Evolutionary conservation across 2,113 vertebrate species (phyloP).

Genomic region (rat (Rattus norvegicus)): DNA sequence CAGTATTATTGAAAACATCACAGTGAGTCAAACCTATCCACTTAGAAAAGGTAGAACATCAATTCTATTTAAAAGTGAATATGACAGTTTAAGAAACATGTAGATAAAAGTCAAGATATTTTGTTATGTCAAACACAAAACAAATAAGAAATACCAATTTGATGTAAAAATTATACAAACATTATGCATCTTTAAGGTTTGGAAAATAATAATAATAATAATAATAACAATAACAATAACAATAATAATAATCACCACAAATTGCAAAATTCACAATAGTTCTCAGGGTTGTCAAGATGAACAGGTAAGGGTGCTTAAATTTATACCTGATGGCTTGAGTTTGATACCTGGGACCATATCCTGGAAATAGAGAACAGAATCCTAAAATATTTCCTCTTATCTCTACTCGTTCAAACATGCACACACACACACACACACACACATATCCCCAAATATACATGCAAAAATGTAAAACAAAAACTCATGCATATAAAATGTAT

Average conservation of each 20-base stretch:
- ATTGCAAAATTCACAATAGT: neutral
- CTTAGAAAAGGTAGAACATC: neutral
- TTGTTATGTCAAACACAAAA: neutral
- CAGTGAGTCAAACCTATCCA: neutral
- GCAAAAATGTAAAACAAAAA: neutral
- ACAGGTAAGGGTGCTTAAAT: neutral
- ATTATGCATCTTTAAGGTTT: neutral
- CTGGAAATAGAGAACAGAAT: neutral
- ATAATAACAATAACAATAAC: neutral
- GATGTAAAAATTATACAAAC: neutral
- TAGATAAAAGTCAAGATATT: neutral
- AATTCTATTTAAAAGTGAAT: neutral
- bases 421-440: no score
- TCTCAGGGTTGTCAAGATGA: neutral
- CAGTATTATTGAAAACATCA: neutral
- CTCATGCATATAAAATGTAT: neutral
- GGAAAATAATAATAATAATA: neutral
- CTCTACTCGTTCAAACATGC: neutral
- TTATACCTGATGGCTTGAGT: neutral
- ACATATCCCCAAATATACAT: neutral
- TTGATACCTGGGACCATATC: neutral
- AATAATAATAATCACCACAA: neutral
- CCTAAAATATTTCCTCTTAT: neutral
- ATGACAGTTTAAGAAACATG: neutral
- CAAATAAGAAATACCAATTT: neutral